Conservation (phyloP, 2,113 vertebrate species). For the Numenius arquata region DNA sequence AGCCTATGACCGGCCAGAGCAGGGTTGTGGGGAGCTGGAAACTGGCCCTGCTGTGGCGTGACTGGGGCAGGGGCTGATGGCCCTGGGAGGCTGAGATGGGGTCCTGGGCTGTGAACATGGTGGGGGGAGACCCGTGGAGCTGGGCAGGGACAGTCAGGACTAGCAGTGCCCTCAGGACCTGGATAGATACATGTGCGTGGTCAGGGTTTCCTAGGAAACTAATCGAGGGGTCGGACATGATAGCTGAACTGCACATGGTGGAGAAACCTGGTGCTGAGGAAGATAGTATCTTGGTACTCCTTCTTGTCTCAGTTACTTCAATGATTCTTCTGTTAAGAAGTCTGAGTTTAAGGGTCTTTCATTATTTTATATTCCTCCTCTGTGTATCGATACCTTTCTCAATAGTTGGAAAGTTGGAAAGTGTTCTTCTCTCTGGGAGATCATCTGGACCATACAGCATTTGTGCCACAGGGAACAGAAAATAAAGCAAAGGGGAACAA, state of each 20-base stretch:
- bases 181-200: background rate
- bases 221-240: accelerated
- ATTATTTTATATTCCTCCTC: background rate
- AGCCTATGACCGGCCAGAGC: background rate
- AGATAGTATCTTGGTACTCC: background rate
- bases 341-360: background rate
- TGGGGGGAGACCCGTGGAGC: no score
- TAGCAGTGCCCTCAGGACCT: background rate
- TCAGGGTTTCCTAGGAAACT: background rate
- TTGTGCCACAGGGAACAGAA: background rate
- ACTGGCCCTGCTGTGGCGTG: background rate
- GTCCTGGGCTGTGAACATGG: background rate
- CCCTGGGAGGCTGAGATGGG: background rate
- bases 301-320: background rate
- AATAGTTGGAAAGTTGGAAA: background rate
- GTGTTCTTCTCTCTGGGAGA: background rate
- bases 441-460: background rate
- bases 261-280: background rate
- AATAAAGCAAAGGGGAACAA: background rate
- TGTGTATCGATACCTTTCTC: background rate
- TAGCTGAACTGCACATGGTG: background rate
- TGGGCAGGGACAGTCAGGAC: background rate
- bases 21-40: background rate
- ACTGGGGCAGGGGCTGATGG: background rate
- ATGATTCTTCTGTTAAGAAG: background rate